Conservation (phyloP, 2,888 invertebrate species). For the Tipula unca region DNA sequence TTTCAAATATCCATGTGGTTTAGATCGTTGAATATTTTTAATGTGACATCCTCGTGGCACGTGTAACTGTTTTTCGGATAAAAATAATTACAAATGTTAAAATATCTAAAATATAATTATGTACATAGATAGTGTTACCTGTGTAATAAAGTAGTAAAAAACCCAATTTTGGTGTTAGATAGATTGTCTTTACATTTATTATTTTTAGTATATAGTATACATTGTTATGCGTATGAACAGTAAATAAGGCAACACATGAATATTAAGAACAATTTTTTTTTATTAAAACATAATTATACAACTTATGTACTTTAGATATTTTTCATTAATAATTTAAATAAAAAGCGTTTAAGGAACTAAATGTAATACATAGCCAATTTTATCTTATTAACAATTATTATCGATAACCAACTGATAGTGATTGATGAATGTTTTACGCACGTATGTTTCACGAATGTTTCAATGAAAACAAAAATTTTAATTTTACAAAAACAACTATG, state of each 20-base stretch:
- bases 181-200: no score
- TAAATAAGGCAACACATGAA: background rate
- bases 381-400: background rate
- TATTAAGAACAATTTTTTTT: background rate
- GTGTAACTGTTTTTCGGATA: conserved; percentile 31
- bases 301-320: background rate
- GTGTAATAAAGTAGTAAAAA: background rate
- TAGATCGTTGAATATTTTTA: conserved; percentile 32
- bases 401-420: background rate
- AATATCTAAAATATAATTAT: background rate
- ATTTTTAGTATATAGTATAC: background rate
- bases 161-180: no score
- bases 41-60: conserved; percentile 37
- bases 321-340: background rate
- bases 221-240: background rate
- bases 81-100: background rate
- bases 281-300: background rate
- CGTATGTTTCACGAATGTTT: no score
- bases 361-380: background rate
- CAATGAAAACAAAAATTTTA: no score
- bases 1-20: no score
- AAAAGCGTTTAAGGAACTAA: background rate
- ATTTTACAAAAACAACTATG: no score
- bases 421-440: background rate
- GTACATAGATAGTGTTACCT: background rate